These are phyloP conservation scores for Sus scrofa DNA, from an alignment of 2,113 vertebrate species.

Conservation along the genomic window T2T-Sscrofa CM000825.6:76262501-76263000, in stretches of 20 bases:
- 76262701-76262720: not conserved
- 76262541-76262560: not conserved
- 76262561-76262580: not conserved
- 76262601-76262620: not conserved
- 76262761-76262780: not conserved
- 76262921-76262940: not conserved
- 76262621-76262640: not conserved
- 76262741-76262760: not conserved
- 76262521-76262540: conserved; percentile 15
- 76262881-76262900: not conserved
- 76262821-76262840: not conserved
- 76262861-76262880: not conserved
- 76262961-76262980: not conserved
- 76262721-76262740: not conserved
- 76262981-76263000: not conserved
- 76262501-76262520: not conserved
- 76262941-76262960: not conserved
- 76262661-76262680: not conserved
- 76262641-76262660: not conserved
- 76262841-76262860: not conserved
- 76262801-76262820: not conserved
- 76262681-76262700: not conserved
- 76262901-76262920: not conserved
- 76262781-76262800: not conserved
- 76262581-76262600: not conserved